Percentiles rank a stretch among this genome's conserved stretches.
Conservation (phyloP, 2,888 invertebrate species). For the Caenorhabditis sp. region DNA sequence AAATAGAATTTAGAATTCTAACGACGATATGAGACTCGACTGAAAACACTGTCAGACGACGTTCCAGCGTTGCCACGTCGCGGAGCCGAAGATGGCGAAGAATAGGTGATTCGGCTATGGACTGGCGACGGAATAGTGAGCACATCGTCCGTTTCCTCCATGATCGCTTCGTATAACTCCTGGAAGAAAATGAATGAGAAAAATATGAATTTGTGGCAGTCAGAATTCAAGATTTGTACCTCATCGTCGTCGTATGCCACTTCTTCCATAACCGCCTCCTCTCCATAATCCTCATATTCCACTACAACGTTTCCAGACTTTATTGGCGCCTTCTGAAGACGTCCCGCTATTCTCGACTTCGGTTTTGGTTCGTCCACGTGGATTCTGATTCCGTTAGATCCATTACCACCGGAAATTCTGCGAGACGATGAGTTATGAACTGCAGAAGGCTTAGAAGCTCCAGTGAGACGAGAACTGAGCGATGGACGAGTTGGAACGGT, state of each 20-base stretch:
- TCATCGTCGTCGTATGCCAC: slow-evolving; percentile 16
- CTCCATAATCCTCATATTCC: slow-evolving; percentile 8
- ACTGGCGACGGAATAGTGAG: slow-evolving; percentile 4
- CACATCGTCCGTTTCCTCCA: slow-evolving; percentile 29
- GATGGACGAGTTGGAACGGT: slow-evolving; percentile 43
- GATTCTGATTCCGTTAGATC: slow-evolving; percentile 1
- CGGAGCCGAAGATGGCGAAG: neutral
- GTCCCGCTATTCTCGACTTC: slow-evolving; percentile 34
- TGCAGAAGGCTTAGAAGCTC: neutral
- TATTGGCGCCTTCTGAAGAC: slow-evolving; percentile 32
- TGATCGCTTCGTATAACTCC: slow-evolving; percentile 24
- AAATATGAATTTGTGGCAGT: neutral
- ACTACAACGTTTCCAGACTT: slow-evolving; percentile 1
- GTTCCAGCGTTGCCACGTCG: neutral
- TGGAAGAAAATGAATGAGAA: neutral
- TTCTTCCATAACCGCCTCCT: slow-evolving; percentile 9
- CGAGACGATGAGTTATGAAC: neutral
- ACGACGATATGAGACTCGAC: slow-evolving; percentile 8
- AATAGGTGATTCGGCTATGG: slow-evolving; percentile 29
- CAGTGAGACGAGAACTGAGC: slow-evolving; percentile 30
- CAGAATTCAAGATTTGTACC: neutral
- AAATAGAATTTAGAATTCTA: neutral
- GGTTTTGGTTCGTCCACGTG: neutral
- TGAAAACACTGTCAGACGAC: slow-evolving; percentile 6
- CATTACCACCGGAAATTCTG: neutral